Conservation (phyloP, 2,797 vertebrate species). For the Hipposideros larvatus region DNA sequence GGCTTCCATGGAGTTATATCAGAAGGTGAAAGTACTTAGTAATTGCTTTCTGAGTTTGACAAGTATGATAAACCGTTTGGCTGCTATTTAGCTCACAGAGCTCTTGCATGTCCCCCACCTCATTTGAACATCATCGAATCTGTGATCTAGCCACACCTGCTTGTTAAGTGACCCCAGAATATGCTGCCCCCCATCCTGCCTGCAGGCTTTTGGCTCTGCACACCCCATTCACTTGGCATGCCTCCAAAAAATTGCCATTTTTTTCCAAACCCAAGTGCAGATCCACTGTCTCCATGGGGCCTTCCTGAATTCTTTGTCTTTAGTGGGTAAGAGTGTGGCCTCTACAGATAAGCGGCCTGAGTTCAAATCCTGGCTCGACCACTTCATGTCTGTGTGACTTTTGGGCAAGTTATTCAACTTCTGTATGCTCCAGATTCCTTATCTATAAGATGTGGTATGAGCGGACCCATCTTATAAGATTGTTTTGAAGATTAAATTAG, state of each 20-base stretch:
- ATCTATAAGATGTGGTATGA: neutral
- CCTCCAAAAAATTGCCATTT: neutral
- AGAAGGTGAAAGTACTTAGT: neutral
- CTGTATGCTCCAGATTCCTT: neutral
- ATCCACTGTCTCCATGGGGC: neutral
- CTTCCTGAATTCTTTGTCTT: neutral
- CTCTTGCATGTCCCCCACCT: neutral
- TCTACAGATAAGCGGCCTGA: neutral
- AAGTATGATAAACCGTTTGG: neutral
- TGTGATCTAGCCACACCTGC: neutral
- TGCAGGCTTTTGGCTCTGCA: slow-evolving; percentile 21
- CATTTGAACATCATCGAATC: neutral
- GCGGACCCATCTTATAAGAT: neutral
- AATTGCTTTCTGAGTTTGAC: slow-evolving; percentile 12
- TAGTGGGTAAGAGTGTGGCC: neutral
- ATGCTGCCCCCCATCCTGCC: neutral
- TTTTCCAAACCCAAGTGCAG: neutral
- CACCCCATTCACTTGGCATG: neutral
- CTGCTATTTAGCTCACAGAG: neutral
- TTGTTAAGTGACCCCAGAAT: neutral
- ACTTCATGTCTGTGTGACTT: slow-evolving; percentile 32
- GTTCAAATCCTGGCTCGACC: neutral
- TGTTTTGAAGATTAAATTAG: slow-evolving; percentile 10
- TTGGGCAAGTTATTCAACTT: neutral
- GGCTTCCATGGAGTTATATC: neutral